Percentiles rank a stretch among this genome's conserved stretches.
Conservation (phyloP, 2,113 vertebrate genomes). For the Salvelinus alpinus region DNA sequence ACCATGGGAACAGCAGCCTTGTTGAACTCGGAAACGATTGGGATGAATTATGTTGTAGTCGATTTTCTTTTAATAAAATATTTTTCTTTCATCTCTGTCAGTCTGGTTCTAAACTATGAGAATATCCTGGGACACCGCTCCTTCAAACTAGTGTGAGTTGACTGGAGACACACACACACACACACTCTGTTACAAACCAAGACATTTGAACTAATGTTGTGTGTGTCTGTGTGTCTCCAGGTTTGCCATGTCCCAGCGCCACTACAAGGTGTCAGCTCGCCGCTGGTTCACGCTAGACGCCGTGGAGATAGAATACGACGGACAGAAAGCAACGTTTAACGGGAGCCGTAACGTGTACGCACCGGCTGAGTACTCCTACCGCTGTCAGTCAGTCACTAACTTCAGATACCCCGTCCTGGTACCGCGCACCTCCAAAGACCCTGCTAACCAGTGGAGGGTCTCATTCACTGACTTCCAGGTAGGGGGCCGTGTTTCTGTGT, state of each 20-base stretch:
- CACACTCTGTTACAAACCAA: neutral
- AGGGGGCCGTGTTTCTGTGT: neutral
- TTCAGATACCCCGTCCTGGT: slow-evolving; percentile 63
- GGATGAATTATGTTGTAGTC: too few relatives aligned
- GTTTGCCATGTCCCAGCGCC: slow-evolving; percentile 73
- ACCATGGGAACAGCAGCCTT: neutral
- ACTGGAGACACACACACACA: slow-evolving; percentile 4
- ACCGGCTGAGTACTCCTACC: slow-evolving; percentile 83
- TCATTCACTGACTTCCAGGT: slow-evolving; percentile 84
- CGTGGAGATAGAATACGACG: slow-evolving; percentile 75
- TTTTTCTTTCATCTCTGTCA: slow-evolving; percentile 18
- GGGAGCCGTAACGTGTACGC: slow-evolving; percentile 77
- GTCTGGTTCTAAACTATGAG: slow-evolving; percentile 74
- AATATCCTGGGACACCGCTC: slow-evolving; percentile 56
- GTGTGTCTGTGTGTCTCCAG: slow-evolving; percentile 54
- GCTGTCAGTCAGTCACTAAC: slow-evolving; percentile 78
- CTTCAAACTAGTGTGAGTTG: slow-evolving; percentile 76
- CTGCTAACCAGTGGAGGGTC: slow-evolving; percentile 76
- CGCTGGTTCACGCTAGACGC: slow-evolving; percentile 82
- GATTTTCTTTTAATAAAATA: too few relatives aligned
- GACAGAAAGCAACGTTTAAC: slow-evolving; percentile 72
- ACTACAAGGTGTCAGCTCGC: slow-evolving; percentile 79
- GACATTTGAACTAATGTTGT: neutral
- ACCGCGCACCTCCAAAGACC: slow-evolving; percentile 58
- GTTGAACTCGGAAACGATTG: neutral